Base-by-base conservation (phyloP, 2,797 vertebrate species). In the Sebastes minor region DNA sequence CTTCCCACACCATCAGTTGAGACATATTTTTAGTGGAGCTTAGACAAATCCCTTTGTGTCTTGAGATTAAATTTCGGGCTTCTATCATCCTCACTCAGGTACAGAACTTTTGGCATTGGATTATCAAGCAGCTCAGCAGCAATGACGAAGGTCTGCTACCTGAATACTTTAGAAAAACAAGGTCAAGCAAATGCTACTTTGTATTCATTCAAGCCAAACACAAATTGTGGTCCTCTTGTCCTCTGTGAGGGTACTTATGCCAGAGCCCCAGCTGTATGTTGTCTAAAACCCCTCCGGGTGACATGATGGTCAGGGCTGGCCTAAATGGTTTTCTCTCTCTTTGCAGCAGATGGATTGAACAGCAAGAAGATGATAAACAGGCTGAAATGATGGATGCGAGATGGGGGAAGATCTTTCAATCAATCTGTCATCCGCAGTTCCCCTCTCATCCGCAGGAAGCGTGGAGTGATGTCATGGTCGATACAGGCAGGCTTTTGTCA, bases 391-490 rank as follows among this genome's bases (percentile, higher is more conserved):
- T 80, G 81, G 83, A 93, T 88, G 90, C 69, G 67, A 67, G 75
- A 62, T 61, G 49, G 49, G 74, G 71, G 71, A 57, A 61, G 77
- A 89, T 89, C 85, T 91, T 91, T 94, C 91, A 91, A 94, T 95
- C 94, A 95, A 90, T 92, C 92, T 92, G 91, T 95, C 92, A 92
- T 92, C 90, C 80, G 27, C 63, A 86, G 88, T 91, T 92, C 87
- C 87, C 68, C 63, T 87, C 87, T 85, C 91, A 70, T 81, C 89
- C 27, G 65, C 49, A 66, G 88, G 87, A 91, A 87, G 83, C 80
- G 46, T 35, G 79, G 82, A 81, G 80, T 88, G 91, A 93, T 94
- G 92, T 93, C 86, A 82, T 27, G 73, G 79, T 87, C 69, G 72
- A 92, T 91, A 73, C 76, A 56, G 69, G 10, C 67, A 8, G 74